Evolutionary conservation across 2,113 vertebrate species (phyloP).

Genomic region (Lepisosteus oculatus): DNA sequence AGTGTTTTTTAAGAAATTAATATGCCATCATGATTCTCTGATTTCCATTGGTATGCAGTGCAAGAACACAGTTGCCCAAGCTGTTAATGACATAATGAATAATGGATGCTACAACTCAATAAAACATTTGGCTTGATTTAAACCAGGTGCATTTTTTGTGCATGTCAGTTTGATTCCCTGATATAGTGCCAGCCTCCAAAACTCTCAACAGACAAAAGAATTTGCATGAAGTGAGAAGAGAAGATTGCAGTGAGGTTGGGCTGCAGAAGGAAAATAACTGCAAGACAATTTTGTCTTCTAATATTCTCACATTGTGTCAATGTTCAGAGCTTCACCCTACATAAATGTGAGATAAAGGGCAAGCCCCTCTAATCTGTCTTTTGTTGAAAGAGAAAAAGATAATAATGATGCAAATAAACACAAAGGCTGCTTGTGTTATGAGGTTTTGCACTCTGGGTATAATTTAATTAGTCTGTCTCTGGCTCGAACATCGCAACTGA

Average conservation of each 20-base stretch:
- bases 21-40: constrained; percentile 21
- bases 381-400: no score
- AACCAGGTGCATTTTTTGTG: constrained; percentile 61
- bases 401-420: no score
- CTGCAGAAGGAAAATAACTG: background rate
- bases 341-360: no score
- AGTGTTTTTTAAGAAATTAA: constrained; percentile 33
- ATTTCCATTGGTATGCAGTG: constrained; percentile 58
- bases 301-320: no score
- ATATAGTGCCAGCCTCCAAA: constrained; percentile 48
- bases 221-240: constrained; percentile 29
- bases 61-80: constrained; percentile 44
- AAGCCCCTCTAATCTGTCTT: no score
- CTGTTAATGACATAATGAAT: constrained; percentile 67
- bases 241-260: background rate
- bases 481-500: no score
- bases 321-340: no score
- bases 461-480: no score
- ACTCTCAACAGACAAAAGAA: constrained; percentile 43
- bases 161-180: constrained; percentile 59
- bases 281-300: no score
- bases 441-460: no score
- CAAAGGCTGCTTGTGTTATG: no score
- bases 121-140: constrained; percentile 65
- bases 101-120: constrained; percentile 64